Conservation (phyloP, 2,888 invertebrate genomes). For the Lobophora halterata region DNA sequence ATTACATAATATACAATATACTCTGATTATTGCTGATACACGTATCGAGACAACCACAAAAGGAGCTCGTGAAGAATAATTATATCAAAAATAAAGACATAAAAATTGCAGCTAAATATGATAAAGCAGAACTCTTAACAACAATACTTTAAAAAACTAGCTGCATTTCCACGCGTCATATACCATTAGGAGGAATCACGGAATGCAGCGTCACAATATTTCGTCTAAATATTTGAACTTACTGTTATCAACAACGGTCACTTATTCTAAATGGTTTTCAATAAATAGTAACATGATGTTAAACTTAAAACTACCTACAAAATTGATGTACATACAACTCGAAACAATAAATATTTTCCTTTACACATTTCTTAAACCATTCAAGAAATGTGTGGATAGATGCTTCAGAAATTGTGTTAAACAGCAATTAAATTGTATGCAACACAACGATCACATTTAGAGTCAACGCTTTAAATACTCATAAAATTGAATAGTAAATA, state of each 20-base stretch:
- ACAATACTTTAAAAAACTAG: constrained; percentile 25
- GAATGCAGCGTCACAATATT: constrained; percentile 31
- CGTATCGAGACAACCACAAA: constrained; percentile 36
- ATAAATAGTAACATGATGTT: constrained; percentile 54
- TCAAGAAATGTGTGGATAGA: constrained; percentile 24
- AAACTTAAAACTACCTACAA: constrained; percentile 35
- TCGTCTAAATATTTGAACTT: constrained; percentile 36
- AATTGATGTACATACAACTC: constrained; percentile 35
- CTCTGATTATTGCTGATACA: constrained; percentile 63
- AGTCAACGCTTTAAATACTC: constrained; percentile 14
- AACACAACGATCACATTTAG: constrained; percentile 17
- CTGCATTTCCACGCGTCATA: constrained; percentile 25
- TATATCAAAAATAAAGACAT: constrained; percentile 32
- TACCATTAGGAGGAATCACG: constrained; percentile 19
- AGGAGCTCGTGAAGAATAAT: constrained; percentile 35
- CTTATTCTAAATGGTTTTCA: constrained; percentile 46
- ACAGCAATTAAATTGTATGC: constrained; percentile 12
- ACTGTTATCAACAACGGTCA: constrained; percentile 44
- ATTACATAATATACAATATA: constrained; percentile 53
- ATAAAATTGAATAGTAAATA: constrained; percentile 17
- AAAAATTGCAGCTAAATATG: constrained; percentile 29
- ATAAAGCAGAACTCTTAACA: constrained; percentile 23
- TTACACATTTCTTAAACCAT: constrained; percentile 21
- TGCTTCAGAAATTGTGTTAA: constrained; percentile 14
- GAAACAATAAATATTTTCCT: constrained; percentile 21